These are phyloP conservation scores for Sterrhoptilus dennistouni DNA, from an alignment of 2,113 vertebrate genomes.

Conservation along the genomic window DNA sequence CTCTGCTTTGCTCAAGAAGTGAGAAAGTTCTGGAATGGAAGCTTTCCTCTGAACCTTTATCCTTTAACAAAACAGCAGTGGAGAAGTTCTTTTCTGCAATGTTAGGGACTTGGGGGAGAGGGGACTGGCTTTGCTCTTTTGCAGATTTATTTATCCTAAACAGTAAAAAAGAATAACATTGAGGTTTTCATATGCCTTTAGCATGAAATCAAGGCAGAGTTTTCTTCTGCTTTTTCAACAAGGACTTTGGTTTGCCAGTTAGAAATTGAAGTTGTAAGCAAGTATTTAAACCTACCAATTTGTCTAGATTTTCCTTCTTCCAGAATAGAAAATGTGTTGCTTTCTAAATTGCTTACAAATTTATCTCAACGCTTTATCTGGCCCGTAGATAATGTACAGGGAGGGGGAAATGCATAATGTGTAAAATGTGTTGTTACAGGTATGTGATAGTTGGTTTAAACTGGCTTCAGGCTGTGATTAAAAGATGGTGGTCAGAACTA, in stretches of 20 bases:
- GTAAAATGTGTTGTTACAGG: slow-evolving; percentile 73
- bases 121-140: neutral
- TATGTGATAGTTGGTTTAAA: slow-evolving; percentile 87
- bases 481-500: slow-evolving; percentile 87
- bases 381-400: neutral
- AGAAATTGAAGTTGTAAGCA: neutral
- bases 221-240: neutral
- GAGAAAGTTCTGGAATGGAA: neutral
- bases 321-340: neutral
- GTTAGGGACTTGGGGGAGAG: neutral
- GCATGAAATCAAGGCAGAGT: neutral
- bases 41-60: neutral
- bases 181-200: neutral
- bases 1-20: neutral
- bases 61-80: neutral
- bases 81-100: neutral
- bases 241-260: neutral
- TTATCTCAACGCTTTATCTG: neutral
- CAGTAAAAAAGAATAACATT: neutral
- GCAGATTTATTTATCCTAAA: neutral
- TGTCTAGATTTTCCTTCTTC: neutral
- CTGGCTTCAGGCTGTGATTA: slow-evolving; percentile 90
- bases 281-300: neutral
- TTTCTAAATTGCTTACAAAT: neutral
- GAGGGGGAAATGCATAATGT: neutral